Conservation (phyloP, 2,888 invertebrate genomes). For the Apodemia duryi region DNA sequence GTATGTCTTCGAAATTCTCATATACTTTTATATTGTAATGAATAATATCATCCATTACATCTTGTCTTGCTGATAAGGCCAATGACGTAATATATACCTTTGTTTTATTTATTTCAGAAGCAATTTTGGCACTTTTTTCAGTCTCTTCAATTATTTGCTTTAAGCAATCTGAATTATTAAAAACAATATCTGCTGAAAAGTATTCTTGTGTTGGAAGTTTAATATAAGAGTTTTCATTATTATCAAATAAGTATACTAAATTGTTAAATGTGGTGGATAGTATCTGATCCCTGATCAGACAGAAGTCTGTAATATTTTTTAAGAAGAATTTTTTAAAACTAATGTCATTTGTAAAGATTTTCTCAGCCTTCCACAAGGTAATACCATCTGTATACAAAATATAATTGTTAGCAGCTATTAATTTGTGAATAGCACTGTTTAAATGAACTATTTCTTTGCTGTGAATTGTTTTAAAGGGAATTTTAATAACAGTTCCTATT, state of each 20-base stretch:
- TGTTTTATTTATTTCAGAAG: constrained; percentile 36
- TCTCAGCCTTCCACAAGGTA: constrained; percentile 55
- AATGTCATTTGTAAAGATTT: constrained; percentile 40
- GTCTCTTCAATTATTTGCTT: constrained; percentile 47
- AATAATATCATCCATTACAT: constrained; percentile 51
- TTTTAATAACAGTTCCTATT: constrained; percentile 51
- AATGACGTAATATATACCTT: constrained; percentile 50
- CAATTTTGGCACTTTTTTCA: constrained; percentile 36
- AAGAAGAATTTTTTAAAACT: constrained; percentile 47
- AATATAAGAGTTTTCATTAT: constrained; percentile 36
- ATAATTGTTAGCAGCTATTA: constrained; percentile 37
- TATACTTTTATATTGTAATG: constrained; percentile 41
- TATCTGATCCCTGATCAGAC: constrained; percentile 43
- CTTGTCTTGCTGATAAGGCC: constrained; percentile 54
- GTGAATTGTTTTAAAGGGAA: constrained; percentile 37
- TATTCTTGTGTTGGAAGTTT: constrained; percentile 41
- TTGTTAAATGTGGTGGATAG: constrained; percentile 58
- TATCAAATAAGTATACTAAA: constrained; percentile 48
- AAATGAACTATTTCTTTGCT: constrained; percentile 44
- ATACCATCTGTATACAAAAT: constrained; percentile 57
- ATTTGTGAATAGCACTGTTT: constrained; percentile 52
- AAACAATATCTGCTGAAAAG: constrained; percentile 44
- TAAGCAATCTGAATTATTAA: constrained; percentile 50
- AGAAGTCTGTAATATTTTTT: constrained; percentile 53
- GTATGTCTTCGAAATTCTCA: constrained; percentile 52